Conservation (phyloP, 2,888 invertebrate genomes). For the Leucophenga maculata region DNA sequence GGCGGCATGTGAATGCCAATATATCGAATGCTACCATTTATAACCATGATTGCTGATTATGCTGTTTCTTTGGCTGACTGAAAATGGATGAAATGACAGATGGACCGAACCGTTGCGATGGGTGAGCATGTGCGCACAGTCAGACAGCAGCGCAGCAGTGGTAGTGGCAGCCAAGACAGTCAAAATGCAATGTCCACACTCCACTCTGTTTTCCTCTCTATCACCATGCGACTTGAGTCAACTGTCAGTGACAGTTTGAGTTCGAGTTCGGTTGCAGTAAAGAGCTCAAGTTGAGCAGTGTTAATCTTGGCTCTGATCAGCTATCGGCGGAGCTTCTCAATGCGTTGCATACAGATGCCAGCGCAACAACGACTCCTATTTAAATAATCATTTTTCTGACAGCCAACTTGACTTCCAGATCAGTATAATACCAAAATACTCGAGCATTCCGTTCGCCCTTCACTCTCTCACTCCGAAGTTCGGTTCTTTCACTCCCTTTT, state of each 20-base stretch:
- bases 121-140: slow-evolving; percentile 51
- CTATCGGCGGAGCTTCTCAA: slow-evolving; percentile 40
- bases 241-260: slow-evolving; percentile 53
- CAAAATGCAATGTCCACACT: too few species aligned
- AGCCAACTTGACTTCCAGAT: slow-evolving; percentile 72
- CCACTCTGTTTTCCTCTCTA: not conserved
- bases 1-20: slow-evolving; percentile 60
- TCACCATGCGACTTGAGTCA: slow-evolving; percentile 11
- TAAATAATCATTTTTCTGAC: slow-evolving; percentile 71
- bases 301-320: not conserved
- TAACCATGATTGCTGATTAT: slow-evolving; percentile 69
- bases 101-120: slow-evolving; percentile 55
- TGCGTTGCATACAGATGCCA: not conserved
- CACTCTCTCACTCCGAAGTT: slow-evolving; percentile 39
- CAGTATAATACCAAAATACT: slow-evolving; percentile 51
- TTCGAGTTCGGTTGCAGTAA: slow-evolving; percentile 54
- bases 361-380: slow-evolving; percentile 57
- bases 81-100: slow-evolving; percentile 69
- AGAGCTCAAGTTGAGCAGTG: slow-evolving; percentile 16
- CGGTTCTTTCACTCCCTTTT: slow-evolving; percentile 44
- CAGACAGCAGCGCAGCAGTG: slow-evolving; percentile 48
- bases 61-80: slow-evolving; percentile 61
- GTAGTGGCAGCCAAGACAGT: too few species aligned
- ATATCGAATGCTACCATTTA: slow-evolving; percentile 70
- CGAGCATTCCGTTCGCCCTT: slow-evolving; percentile 15